Evolutionary conservation across 1,140 invertebrate genomes (phyloP).

Genomic region (Manduca sexta): DNA sequence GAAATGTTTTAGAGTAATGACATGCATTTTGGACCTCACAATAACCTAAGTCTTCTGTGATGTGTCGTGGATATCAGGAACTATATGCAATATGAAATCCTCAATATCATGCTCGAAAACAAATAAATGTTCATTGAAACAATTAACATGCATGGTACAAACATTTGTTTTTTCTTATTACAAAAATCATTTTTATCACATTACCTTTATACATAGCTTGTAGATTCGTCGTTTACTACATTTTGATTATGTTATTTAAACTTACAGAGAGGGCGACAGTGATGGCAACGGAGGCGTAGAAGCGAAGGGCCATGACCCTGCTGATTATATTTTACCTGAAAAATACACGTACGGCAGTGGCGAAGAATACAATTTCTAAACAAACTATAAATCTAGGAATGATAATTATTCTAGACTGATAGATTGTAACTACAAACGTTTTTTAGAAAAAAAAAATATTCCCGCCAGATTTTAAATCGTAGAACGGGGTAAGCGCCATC

Average conservation of each 20-base stretch:
- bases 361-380: slow-evolving; percentile 57
- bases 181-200: too few species aligned
- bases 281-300: slow-evolving; percentile 62
- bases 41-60: too few species aligned
- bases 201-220: too few species aligned
- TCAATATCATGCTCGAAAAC: too few species aligned
- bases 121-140: too few species aligned
- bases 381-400: slow-evolving; percentile 6
- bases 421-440: slow-evolving; percentile 5
- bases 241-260: not conserved
- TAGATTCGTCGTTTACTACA: not conserved
- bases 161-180: not conserved
- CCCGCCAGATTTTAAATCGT: not conserved
- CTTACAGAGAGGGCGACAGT: slow-evolving; percentile 41
- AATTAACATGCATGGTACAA: too few species aligned
- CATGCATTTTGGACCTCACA: too few species aligned
- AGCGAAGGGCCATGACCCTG: slow-evolving; percentile 55
- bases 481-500: not conserved
- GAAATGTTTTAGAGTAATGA: too few species aligned
- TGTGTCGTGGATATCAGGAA: too few species aligned
- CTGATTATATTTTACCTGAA: slow-evolving; percentile 58
- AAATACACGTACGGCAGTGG: slow-evolving; percentile 59
- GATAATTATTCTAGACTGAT: slow-evolving; percentile 21
- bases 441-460: not conserved
- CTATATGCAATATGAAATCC: too few species aligned